Evolutionary conservation across 2,113 vertebrate species (phyloP), one percentile per base, ranked within the genome.

Genomic region (Dipodomys merriami): DNA sequence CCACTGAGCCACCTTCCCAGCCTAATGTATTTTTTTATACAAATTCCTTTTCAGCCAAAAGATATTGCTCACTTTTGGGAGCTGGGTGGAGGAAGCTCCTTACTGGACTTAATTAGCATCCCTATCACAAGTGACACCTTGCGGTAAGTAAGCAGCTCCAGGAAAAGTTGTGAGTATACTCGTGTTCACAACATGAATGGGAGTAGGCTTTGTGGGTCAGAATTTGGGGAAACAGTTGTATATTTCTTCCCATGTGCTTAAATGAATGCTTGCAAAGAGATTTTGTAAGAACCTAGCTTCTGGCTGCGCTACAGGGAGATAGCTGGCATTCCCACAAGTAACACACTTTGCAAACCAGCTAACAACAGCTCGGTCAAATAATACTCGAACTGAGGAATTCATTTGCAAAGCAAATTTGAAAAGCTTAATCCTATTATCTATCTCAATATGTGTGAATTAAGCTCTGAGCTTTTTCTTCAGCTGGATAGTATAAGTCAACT

Each of bases 41-140:
- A 29, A 86, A 29, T 44, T 97, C 44, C 97, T 96, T 97, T 97
- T 20, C 97, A 99, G 99, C 99, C 99, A 60, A 99, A 99, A 98
- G 99, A 99, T 96, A 97, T 99, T 91, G 99, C 99, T 96, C 99
- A 99, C 93, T 98, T 99, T 93, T 99, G 99, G 99, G 99, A 99
- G 96, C 97, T 99, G 84, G 99, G 99, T 94, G 99, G 99, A 95
- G 99, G 99, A 85, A 99, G 98, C 1, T 99, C 98, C 7, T 97
- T 99, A 78, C 96, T 98, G 96, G 99, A 99, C 94, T 98, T 99
- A 65, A 98, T 99, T 92, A 98, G 97, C 96, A 98, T 99, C 94
- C 99, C 99, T 44, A 98, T 99, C 91, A 99, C 98, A 64, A 96
- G 97, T 92, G 96, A 97, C 85, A 98, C 97, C 79, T 86, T 99